Evolutionary conservation across 1,140 invertebrate genomes (phyloP), one percentile per base, ranked within the genome.

Genomic region (Dendrolimus kikuchii): DNA sequence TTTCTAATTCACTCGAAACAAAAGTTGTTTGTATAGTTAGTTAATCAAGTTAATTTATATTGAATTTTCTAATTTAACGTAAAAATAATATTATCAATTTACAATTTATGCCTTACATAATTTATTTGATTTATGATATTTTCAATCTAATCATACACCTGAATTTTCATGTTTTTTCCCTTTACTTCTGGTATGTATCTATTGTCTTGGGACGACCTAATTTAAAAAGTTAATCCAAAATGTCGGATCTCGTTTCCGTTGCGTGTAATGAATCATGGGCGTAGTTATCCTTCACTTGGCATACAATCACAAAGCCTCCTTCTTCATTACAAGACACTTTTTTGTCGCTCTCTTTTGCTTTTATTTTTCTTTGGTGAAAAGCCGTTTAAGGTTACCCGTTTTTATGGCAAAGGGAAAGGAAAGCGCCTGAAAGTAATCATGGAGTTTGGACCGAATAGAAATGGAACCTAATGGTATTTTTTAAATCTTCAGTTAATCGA

Each of bases 281-380:
- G 45, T 53, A 64, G 59, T 62, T 64, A 62, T 56, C 62, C 57
- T 57, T 52, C 59, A 59, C 53, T 68, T 62, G 57, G 66, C 62
- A 68, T 60, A 51, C 62, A 60, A 68, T 68, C 66, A 56, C 53
- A 59, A 47, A 46, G 53, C 55, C 60, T 65, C 60, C 57, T 60
- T 68, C 57, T 65, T 60, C 57, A 68, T 68, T 68, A 65, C 57
- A 61, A 53, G 57, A 66, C 57, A 59, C 60, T 62, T 65, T 54
- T 64, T 65, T 64, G 59, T 58, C 50, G 23, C 51, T n/a, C 51
- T 23, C 48, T 53, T 65, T 59, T 38, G 49, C 51, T 49, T 57
- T 60, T 59, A 55, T 66, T 57, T 59, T 62, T 23, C n/a, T 10
- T 45, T n/a, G 43, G n/a, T 8, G 43, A 45, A 45, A 45, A 45